Evolutionary conservation across 1,140 invertebrate species (phyloP).

Genomic region (Nomia melanderi): DNA sequence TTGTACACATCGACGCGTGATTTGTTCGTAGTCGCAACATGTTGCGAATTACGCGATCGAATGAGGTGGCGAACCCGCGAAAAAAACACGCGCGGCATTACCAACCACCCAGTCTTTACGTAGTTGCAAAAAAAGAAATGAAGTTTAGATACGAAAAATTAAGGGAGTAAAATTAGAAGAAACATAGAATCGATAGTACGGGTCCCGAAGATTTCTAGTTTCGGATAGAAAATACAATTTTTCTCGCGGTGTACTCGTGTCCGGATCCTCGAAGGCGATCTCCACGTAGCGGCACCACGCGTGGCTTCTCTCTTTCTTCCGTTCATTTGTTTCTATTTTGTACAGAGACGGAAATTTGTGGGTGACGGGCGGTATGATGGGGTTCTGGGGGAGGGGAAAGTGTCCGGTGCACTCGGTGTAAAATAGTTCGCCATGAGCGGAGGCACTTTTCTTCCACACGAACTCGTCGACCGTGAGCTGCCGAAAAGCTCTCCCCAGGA

Average conservation of each 20-base stretch:
- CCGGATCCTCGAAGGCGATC: too few relatives aligned
- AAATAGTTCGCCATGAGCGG: conserved; percentile 25
- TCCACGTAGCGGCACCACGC: too few relatives aligned
- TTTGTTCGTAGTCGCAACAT: conserved; percentile 46
- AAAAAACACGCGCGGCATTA: not conserved
- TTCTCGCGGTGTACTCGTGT: not conserved
- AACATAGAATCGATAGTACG: conserved; percentile 14
- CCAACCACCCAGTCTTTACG: conserved; percentile 40
- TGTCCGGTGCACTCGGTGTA: conserved; percentile 42
- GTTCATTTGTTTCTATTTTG: conserved; percentile 15
- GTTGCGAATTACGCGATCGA: conserved; percentile 40
- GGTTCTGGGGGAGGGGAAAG: not conserved
- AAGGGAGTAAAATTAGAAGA: conserved; percentile 22
- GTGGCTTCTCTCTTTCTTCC: not conserved
- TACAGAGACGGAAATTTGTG: not conserved
- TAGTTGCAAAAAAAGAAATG: conserved; percentile 12
- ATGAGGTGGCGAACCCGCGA: not conserved
- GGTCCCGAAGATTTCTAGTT: too few relatives aligned
- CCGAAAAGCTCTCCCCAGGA: conserved; percentile 21
- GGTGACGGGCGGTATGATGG: not conserved
- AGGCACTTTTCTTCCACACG: conserved; percentile 43
- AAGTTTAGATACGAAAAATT: conserved; percentile 22
- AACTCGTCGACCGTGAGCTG: conserved; percentile 21
- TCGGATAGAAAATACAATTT: not conserved
- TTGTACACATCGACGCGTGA: conserved; percentile 30